Evolutionary conservation across 1,140 invertebrate genomes (phyloP).

Genomic region (Drosophila santomea): DNA sequence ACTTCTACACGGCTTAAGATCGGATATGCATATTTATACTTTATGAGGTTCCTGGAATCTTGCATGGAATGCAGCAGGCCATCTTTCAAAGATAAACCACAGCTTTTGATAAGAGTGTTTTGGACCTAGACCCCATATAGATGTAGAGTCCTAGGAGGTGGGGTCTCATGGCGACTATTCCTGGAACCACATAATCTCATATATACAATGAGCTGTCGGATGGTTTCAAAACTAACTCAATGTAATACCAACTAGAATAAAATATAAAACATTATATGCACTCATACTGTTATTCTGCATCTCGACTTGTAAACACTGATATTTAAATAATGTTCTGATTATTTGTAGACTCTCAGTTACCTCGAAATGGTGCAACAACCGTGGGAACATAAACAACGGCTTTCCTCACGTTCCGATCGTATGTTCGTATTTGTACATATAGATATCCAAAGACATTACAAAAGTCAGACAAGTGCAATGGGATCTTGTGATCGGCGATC

Average conservation of each 20-base stretch:
- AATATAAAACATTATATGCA: no score
- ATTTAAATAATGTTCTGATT: conserved; percentile 4
- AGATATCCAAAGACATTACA: conserved; percentile 35
- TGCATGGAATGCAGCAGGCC: conserved; percentile 27
- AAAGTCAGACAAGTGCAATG: conserved; percentile 46
- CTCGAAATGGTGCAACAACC: conserved; percentile 52
- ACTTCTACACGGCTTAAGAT: conserved; percentile 36
- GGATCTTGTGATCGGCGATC: conserved; percentile 32
- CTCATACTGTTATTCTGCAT: no score
- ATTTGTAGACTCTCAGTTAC: conserved; percentile 42
- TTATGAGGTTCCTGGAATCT: conserved; percentile 46
- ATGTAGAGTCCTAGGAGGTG: no score
- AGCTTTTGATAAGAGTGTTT: conserved; percentile 21
- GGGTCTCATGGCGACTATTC: conserved; percentile 1
- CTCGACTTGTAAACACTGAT: background rate
- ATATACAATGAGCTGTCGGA: no score
- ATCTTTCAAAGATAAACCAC: conserved; percentile 27
- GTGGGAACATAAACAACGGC: conserved; percentile 75
- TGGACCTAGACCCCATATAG: background rate
- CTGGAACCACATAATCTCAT: conserved; percentile 1
- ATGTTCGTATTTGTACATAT: background rate
- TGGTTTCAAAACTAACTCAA: no score
- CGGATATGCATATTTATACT: conserved; percentile 23
- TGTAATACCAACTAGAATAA: no score
- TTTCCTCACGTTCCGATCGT: conserved; percentile 40